Evolutionary conservation across 64 coral and sea anemone genomes (phyloP).

Genomic region (Stichodactyla helianthus): DNA sequence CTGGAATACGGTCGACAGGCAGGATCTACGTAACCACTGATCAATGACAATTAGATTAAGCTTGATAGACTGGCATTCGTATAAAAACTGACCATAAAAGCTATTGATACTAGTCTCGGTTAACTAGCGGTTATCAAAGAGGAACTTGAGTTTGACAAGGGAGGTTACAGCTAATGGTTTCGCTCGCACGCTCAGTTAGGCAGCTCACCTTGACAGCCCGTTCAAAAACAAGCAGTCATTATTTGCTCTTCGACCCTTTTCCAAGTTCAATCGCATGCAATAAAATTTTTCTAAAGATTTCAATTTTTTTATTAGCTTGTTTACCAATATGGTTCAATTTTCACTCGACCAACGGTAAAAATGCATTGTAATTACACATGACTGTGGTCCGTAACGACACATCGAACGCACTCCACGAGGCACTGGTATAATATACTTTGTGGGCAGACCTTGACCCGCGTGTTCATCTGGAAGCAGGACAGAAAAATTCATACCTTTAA

Average conservation of each 20-base stretch:
- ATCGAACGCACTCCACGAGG: background rate
- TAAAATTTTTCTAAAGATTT: background rate
- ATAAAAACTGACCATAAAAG: slow-evolving; percentile 2
- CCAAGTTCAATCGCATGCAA: background rate
- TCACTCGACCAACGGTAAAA: background rate
- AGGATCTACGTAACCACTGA: background rate
- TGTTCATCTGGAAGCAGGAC: background rate
- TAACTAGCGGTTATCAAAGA: slow-evolving; percentile 22
- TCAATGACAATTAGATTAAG: background rate
- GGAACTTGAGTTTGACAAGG: background rate
- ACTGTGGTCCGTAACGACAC: background rate
- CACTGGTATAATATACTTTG: background rate
- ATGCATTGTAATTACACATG: background rate
- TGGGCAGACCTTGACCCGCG: slow-evolving; percentile 15
- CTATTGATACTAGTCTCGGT: slow-evolving; percentile 8
- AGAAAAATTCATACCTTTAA: background rate
- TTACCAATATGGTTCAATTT: background rate
- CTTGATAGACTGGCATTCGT: background rate
- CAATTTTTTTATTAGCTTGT: background rate
- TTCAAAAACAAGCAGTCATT: background rate
- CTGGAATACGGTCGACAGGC: background rate
- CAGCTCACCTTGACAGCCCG: background rate
- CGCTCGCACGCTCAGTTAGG: background rate
- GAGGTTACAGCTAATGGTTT: background rate
- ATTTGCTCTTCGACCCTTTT: background rate